A percentile compares a stretch with the other conserved stretches of the same genome.
These are phyloP conservation scores for Escarpia spicata DNA, from an alignment of 2,888 invertebrate species.

Conservation along the genomic window DNA sequence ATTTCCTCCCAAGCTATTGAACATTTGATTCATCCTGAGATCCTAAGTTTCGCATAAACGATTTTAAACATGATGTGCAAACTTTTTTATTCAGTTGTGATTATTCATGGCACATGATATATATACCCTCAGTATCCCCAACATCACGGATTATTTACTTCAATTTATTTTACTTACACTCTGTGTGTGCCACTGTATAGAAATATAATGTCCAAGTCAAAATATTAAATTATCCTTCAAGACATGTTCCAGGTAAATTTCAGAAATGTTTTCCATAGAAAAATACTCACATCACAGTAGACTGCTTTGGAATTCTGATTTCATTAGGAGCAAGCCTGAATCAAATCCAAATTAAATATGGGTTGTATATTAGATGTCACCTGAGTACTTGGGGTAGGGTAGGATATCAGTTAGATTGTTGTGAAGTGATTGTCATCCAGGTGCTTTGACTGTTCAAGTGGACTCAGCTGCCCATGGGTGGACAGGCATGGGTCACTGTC, in stretches of 20 bases:
- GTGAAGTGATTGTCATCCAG: background rate
- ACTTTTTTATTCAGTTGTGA: no score
- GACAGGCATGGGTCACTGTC: background rate
- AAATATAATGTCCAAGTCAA: no score
- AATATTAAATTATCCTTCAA: no score
- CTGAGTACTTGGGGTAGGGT: background rate
- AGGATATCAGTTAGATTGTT: background rate
- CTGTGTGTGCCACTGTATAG: no score
- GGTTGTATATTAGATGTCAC: background rate
- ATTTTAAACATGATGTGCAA: no score
- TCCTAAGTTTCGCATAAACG: no score
- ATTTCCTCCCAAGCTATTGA: no score
- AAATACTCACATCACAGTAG: background rate
- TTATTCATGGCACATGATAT: no score
- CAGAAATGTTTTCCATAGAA: background rate
- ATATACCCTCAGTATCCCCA: no score
- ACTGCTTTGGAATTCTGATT: background rate
- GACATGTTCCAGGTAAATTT: background rate
- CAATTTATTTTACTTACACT: no score
- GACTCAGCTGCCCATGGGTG: background rate
- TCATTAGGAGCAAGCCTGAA: background rate
- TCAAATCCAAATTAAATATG: background rate
- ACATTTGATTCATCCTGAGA: no score
- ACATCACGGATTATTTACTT: no score
- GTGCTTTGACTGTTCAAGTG: background rate